Evolutionary conservation across 2,797 vertebrate genomes (phyloP), one percentile per base, ranked within the genome.

Genomic region (Acanthurus tractus): DNA sequence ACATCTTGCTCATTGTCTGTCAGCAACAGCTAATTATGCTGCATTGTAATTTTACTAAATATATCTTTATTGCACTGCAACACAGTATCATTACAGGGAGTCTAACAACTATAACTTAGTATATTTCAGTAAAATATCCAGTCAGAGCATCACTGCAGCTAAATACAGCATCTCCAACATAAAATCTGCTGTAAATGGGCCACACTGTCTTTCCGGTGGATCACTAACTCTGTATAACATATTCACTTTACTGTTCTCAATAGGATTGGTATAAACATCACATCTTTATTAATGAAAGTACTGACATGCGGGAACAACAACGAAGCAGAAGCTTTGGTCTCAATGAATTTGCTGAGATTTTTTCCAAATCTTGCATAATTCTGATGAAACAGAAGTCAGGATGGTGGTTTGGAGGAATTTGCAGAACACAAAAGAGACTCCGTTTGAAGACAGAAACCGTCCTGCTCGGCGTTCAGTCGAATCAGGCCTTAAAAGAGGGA

Each of bases 1-100:
- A 56, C 23, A n/a, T 45, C 5, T 42, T 34, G 11, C 23, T 56
- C 23, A 4, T 38, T 22, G n/a, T 22, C n/a, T 50, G 11, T 53
- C 14, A 57, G 40, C 0, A 38, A 68, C 23, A 48, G 6, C 12
- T 42, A 11, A 11, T 50, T 74, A 18, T 38, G 34, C 11, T 15
- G 15, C 38, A 61, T 29, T 70, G 18, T 44, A 70, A 65, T 67
- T 70, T 59, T 0, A 57, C 53, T 74, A 45, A 81, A 66, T 55
- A 38, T 29, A 48, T 48, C 23, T 34, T 38, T 54, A 73, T 38
- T 76, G 56, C 50, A 29, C 52, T 25, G 44, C 23, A 50, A 48
- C 12, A 54, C 8, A 23, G 48, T 71, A 48, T 72, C 55, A 78
- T 65, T 75, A 17, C 53, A 80, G 1, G n/a, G 29, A 74, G 17